phyloP scores from a whole-genome alignment of 2,888 invertebrate species.

The Diadromus collaris region DNA sequence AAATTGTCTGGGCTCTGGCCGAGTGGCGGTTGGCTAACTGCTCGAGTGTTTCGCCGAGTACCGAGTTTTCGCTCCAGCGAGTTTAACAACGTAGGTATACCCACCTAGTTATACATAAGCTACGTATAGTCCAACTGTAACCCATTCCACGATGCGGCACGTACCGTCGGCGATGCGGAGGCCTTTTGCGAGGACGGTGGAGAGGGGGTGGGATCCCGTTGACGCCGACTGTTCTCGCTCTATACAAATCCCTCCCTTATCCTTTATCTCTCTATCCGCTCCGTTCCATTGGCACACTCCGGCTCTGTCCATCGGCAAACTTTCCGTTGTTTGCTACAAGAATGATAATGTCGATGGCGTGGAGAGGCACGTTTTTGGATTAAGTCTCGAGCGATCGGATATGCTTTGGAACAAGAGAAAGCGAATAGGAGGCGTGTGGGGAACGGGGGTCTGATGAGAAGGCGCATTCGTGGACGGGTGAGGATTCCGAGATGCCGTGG shows the following conservation, averaged over 20 bases:
- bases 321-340: constrained; percentile 75
- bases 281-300: constrained; percentile 3
- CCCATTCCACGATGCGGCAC: constrained; percentile 26
- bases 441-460: constrained; percentile 24
- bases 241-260: constrained; percentile 2
- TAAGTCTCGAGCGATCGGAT: constrained; percentile 68
- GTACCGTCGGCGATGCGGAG: constrained; percentile 16
- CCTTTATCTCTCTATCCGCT: constrained; percentile 13
- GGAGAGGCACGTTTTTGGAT: constrained; percentile 75
- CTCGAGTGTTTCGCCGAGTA: constrained; percentile 14
- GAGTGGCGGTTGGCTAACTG: constrained; percentile 25
- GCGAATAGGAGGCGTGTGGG: constrained; percentile 30
- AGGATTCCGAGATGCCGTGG: constrained; percentile 32
- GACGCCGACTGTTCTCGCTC: constrained; percentile 19
- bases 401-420: constrained; percentile 25
- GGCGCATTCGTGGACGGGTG: constrained; percentile 30
- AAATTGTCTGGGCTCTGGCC: constrained; percentile 10
- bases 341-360: constrained; percentile 76
- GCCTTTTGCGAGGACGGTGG: constrained; percentile 7
- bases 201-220: neutral
- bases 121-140: constrained; percentile 4
- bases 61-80: constrained; percentile 6
- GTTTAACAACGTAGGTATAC: constrained; percentile 23
- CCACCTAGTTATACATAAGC: constrained; percentile 21
- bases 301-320: constrained; percentile 63